Base-by-base conservation (phyloP, 2,797 vertebrate genomes). In the Centroberyx gerrardi region DNA sequence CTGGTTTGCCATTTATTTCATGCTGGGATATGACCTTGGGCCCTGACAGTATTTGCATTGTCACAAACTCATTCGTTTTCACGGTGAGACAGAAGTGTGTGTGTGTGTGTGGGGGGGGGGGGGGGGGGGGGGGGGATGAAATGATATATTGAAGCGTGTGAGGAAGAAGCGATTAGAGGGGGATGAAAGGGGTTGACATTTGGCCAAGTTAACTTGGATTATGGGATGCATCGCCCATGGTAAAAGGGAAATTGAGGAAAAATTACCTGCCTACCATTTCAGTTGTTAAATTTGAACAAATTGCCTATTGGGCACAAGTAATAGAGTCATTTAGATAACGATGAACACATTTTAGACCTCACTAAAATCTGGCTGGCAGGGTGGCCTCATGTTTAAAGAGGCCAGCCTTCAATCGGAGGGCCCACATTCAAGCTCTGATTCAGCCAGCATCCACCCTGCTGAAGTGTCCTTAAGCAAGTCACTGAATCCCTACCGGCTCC, bases 11-110 rank as follows among this genome's bases (percentile, higher is more conserved):
- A 74, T 86, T 63, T 70, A 83, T 78, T 82, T 69, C n/a, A 61
- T 62, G 46, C 54, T 78, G 80, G 74, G 68, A 72, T 64, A 68
- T 81, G 56, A 88, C 75, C 71, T 66, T 80, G 61, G 66, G 72
- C 61, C 15, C 51, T 42, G 14, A 33, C 17, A 33, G 53, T 38
- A 71, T 81, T 81, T 82, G 49, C 62, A 83, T 79, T 51, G 78
- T 72, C 63, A 53, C 46, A 79, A 67, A 64, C 56, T 61, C 14
- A 71, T 82, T 84, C 3, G 53, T 80, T 76, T 68, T 78, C 56
- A 72, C 18, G 12, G 17, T 1, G 1, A 54, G 53, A 44, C 31
- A 54, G 51, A 13, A 62, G n/a, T n/a, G n/a, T n/a, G n/a, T n/a
- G n/a, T n/a, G n/a, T n/a, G n/a, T n/a, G n/a, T n/a, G n/a, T n/a